Percentiles rank a stretch among this genome's conserved stretches.
phyloP scores from a whole-genome alignment of 2,888 invertebrate genomes.

The Nomada fucata region DNA sequence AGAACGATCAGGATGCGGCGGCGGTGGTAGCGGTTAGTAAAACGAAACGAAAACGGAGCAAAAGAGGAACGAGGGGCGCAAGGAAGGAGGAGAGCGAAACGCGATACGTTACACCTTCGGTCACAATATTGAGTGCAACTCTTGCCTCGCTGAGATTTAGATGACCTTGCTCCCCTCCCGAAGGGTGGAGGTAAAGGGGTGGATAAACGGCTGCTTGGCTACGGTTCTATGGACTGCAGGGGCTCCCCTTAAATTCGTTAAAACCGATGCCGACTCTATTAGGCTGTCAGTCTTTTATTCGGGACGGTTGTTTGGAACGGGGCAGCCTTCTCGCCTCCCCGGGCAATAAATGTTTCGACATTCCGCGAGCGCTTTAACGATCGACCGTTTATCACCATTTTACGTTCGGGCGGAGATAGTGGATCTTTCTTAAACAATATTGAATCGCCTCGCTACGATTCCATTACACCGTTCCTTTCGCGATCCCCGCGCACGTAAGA shows the following conservation, averaged over 20 bases:
- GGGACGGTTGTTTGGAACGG: neutral
- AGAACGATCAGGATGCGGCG: conserved; percentile 53
- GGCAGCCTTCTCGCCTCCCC: conserved; percentile 9
- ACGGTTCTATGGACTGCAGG: conserved; percentile 65
- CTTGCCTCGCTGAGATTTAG: conserved; percentile 78
- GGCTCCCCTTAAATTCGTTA: conserved; percentile 78
- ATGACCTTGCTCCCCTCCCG: conserved; percentile 68
- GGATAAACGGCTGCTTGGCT: conserved; percentile 71
- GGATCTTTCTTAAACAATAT: neutral
- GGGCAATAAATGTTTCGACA: neutral
- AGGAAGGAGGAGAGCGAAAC: conserved; percentile 66
- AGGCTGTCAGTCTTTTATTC: conserved; percentile 54
- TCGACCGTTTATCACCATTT: no score
- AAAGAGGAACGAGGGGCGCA: conserved; percentile 21
- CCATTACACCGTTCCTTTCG: no score
- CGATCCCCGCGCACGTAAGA: neutral
- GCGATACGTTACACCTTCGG: conserved; percentile 80
- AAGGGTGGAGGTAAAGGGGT: conserved; percentile 60
- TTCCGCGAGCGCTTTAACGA: neutral
- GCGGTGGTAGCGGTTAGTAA: conserved; percentile 45
- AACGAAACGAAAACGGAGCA: conserved; percentile 55
- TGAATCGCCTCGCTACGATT: neutral
- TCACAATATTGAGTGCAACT: conserved; percentile 82
- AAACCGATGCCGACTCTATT: conserved; percentile 77
- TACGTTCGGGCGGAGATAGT: no score